Evolutionary conservation across 2,888 invertebrate genomes (phyloP).

Genomic region (Napeogenes inachia): DNA sequence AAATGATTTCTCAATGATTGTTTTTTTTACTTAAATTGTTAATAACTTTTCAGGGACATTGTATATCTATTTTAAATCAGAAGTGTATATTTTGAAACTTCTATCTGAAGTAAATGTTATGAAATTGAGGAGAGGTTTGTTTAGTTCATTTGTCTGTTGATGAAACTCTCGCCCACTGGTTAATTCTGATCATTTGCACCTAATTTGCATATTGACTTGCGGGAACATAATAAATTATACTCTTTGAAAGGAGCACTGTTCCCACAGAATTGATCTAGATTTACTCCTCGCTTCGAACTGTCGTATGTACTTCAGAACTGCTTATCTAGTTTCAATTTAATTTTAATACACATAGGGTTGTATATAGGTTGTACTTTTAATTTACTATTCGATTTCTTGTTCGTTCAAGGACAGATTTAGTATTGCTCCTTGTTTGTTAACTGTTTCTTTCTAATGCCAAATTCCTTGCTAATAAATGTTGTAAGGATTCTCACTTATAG

Average conservation of each 20-base stretch:
- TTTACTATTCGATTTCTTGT: not conserved
- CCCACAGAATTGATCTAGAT: conserved; percentile 50
- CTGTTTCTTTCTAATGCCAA: conserved; percentile 5
- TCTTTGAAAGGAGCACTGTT: conserved; percentile 66
- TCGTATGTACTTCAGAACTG: not conserved
- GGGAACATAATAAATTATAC: conserved; percentile 46
- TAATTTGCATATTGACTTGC: conserved; percentile 34
- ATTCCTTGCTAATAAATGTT: not conserved
- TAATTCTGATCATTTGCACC: conserved; percentile 22
- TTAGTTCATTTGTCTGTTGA: conserved; percentile 14
- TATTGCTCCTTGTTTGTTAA: not conserved
- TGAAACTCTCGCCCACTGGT: conserved; percentile 19
- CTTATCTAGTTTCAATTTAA: conserved; percentile 8
- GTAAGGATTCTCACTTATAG: not conserved
- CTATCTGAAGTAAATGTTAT: not conserved
- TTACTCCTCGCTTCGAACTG: not conserved
- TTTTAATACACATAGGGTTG: not conserved
- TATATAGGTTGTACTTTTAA: not conserved
- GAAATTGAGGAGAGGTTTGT: conserved; percentile 7
- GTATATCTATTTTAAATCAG: too few relatives aligned
- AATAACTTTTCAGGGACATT: too few relatives aligned
- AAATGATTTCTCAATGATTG: too few relatives aligned
- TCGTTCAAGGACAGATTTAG: conserved; percentile 1
- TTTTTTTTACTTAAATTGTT: too few relatives aligned
- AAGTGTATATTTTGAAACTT: too few relatives aligned